Percentiles rank a stretch among this genome's conserved stretches.
These are phyloP conservation scores for Trachelus stipa DNA, from an alignment of 2,888 invertebrate genomes.

Conservation along the genomic window DNA sequence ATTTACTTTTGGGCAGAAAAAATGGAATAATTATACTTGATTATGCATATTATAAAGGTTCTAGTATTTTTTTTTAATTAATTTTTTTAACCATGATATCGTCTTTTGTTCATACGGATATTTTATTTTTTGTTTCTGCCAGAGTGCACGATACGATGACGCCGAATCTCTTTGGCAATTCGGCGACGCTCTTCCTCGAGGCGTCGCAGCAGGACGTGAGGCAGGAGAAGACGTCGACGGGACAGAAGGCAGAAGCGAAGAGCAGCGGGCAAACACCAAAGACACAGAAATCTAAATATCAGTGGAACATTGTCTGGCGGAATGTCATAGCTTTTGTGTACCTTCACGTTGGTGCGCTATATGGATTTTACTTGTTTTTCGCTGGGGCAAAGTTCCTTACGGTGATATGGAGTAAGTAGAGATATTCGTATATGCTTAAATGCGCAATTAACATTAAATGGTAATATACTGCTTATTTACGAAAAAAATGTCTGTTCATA, in stretches of 20 bases:
- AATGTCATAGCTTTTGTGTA: conserved; percentile 81
- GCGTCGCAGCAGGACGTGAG: conserved; percentile 57
- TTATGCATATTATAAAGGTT: too few species aligned
- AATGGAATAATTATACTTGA: too few species aligned
- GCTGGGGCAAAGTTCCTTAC: conserved; percentile 68
- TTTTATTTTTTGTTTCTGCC: neutral
- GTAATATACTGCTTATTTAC: too few species aligned
- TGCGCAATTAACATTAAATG: too few species aligned
- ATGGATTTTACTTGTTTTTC: conserved; percentile 73
- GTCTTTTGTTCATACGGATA: neutral
- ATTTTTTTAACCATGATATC: too few species aligned
- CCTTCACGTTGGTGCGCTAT: conserved; percentile 75
- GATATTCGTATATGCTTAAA: neutral
- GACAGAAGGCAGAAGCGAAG: conserved; percentile 55
- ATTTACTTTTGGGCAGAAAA: too few species aligned
- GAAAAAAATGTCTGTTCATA: too few species aligned
- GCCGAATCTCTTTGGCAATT: conserved; percentile 73
- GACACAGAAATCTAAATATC: conserved; percentile 48
- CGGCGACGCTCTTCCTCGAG: conserved; percentile 69
- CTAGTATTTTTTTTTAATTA: too few species aligned
- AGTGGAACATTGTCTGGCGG: conserved; percentile 83
- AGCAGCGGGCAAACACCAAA: neutral
- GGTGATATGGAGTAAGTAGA: conserved; percentile 70
- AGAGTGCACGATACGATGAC: conserved; percentile 68
- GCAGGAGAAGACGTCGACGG: conserved; percentile 57